Evolutionary conservation across 2,113 vertebrate species (phyloP).

Genomic region (Melanerpes formicivorus): DNA sequence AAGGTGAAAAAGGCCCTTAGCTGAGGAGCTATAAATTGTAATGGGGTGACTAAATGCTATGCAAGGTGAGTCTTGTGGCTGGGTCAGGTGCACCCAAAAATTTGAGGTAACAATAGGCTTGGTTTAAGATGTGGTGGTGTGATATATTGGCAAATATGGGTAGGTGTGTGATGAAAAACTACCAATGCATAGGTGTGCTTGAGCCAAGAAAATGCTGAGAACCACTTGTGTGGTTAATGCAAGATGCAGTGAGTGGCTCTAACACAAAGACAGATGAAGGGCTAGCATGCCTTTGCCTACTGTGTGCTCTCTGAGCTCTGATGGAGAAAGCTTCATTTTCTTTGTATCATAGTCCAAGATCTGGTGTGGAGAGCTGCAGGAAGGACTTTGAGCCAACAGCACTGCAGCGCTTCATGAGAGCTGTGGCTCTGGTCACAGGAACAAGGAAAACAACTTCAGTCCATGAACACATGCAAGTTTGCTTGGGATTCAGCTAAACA

Average conservation of each 20-base stretch:
- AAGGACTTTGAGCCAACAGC: neutral
- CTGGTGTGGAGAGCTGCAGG: rapidly evolving
- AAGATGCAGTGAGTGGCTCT: neutral
- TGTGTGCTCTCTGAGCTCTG: neutral
- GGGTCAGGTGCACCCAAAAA: neutral
- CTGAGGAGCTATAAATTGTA: neutral
- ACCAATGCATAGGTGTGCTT: neutral
- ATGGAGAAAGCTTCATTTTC: neutral
- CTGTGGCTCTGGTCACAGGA: neutral
- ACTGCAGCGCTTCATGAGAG: neutral
- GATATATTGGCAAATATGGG: neutral
- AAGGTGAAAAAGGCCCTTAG: neutral
- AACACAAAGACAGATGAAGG: neutral
- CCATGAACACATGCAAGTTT: neutral
- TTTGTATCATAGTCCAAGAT: neutral
- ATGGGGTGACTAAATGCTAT: neutral
- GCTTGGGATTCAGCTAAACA: neutral
- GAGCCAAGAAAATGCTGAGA: neutral
- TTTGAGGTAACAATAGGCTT: neutral
- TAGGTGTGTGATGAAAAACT: neutral
- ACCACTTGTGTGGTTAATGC: neutral
- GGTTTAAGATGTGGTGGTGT: neutral
- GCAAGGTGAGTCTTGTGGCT: neutral
- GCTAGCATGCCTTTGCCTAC: neutral
- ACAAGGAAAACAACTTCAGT: neutral